Evolutionary conservation across 2,113 vertebrate genomes (phyloP).

Genomic region (Prunella himalayana): DNA sequence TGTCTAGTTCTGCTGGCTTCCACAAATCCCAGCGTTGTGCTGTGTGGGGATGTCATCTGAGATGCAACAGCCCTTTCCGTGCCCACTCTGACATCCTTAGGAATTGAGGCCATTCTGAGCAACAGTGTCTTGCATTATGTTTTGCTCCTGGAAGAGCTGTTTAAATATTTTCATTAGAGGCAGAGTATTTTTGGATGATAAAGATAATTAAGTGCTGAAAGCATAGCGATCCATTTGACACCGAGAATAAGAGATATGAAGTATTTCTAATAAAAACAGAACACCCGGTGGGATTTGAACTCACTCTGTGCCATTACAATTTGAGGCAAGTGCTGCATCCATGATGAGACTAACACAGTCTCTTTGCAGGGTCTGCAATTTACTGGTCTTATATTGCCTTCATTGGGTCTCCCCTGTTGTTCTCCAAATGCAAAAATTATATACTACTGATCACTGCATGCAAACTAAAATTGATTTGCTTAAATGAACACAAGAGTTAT

Average conservation of each 20-base stretch:
- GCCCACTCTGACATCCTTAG: background rate
- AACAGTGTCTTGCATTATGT: background rate
- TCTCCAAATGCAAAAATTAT: conserved; percentile 57
- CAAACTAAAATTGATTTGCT: conserved; percentile 31
- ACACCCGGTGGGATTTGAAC: conserved; percentile 57
- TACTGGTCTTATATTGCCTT: conserved; percentile 41
- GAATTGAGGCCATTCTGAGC: background rate
- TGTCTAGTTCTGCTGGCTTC: background rate
- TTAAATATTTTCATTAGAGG: conserved; percentile 71
- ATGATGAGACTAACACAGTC: background rate
- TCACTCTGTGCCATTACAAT: conserved; percentile 17
- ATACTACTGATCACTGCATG: background rate
- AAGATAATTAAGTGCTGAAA: conserved; percentile 66
- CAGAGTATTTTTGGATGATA: conserved; percentile 56
- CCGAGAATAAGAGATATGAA: conserved; percentile 65
- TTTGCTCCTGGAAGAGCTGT: conserved; percentile 46
- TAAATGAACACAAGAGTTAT: conserved; percentile 22
- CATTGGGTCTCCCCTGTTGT: conserved; percentile 44
- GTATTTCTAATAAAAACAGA: conserved; percentile 69
- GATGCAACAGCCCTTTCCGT: background rate
- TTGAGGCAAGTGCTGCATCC: conserved; percentile 42
- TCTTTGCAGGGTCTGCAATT: conserved; percentile 30
- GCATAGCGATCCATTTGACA: conserved; percentile 68
- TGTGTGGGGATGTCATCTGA: background rate
- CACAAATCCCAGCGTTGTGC: background rate